These are phyloP conservation scores for Andrena bicolor DNA, from an alignment of 2,888 invertebrate species.

Conservation along the genomic window DNA sequence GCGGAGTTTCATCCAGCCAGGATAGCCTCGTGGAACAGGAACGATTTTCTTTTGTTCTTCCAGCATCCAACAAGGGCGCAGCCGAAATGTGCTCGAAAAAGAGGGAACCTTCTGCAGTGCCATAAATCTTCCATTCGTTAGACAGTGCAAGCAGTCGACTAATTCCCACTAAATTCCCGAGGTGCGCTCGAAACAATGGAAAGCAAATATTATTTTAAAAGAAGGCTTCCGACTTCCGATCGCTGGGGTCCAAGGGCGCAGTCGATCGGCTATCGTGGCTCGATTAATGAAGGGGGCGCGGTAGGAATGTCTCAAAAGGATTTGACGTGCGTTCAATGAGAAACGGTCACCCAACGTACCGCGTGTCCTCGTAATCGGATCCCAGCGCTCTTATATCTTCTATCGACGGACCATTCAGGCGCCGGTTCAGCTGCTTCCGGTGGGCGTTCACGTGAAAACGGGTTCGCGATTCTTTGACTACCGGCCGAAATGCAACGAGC, in stretches of 20 bases:
- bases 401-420: constrained; percentile 80
- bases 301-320: constrained; percentile 45
- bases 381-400: constrained; percentile 79
- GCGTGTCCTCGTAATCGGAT: constrained; percentile 83
- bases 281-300: constrained; percentile 32
- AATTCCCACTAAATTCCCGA: constrained; percentile 51
- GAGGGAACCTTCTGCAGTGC: constrained; percentile 27
- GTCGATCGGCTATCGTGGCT: constrained; percentile 17
- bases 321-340: constrained; percentile 55
- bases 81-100: constrained; percentile 34
- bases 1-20: constrained; percentile 71
- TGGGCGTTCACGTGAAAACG: constrained; percentile 84
- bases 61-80: constrained; percentile 52
- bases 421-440: constrained; percentile 84
- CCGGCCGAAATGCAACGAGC: constrained; percentile 67
- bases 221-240: not conserved
- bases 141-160: constrained; percentile 74
- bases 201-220: constrained; percentile 28
- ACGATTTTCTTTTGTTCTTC: constrained; percentile 71
- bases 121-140: constrained; percentile 76
- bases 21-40: constrained; percentile 48
- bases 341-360: constrained; percentile 82
- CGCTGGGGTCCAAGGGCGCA: not conserved
- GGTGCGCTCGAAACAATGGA: not conserved
- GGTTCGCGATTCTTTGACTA: constrained; percentile 83